Conservation (phyloP, 1,140 invertebrate species). For the Conopomorpha cramerella region DNA sequence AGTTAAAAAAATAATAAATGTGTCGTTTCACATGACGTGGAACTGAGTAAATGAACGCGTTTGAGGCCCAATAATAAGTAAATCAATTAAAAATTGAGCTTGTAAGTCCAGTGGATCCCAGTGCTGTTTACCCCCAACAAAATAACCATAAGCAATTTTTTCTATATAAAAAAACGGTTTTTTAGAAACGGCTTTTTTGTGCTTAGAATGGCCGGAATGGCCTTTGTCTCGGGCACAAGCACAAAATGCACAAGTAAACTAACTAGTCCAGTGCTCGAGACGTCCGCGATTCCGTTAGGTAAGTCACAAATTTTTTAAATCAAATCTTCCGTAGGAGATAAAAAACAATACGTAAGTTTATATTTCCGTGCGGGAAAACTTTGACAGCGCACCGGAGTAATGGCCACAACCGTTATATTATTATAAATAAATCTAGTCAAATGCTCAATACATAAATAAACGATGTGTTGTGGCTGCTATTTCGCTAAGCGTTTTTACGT, state of each 20-base stretch:
- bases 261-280: constrained; percentile 33
- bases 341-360: constrained; percentile 46
- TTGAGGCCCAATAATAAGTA: constrained; percentile 54
- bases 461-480: no score
- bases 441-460: constrained; percentile 37
- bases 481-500: no score
- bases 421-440: constrained; percentile 27
- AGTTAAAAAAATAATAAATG: constrained; percentile 33
- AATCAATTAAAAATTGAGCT: constrained; percentile 36
- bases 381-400: no score
- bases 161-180: constrained; percentile 28
- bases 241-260: constrained; percentile 22
- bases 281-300: constrained; percentile 40
- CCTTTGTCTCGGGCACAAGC: constrained; percentile 30
- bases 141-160: constrained; percentile 16
- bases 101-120: constrained; percentile 24
- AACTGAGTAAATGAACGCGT: constrained; percentile 30
- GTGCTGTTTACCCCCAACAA: constrained; percentile 11
- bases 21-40: constrained; percentile 27
- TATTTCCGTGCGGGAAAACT: constrained; percentile 23
- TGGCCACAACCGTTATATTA: no score
- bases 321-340: constrained; percentile 56
- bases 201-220: constrained; percentile 33
- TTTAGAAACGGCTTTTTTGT: constrained; percentile 14
- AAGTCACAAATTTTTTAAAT: constrained; percentile 48